Conservation (phyloP, 1,140 invertebrate species). For the Macrobrachium rosenbergii region DNA sequence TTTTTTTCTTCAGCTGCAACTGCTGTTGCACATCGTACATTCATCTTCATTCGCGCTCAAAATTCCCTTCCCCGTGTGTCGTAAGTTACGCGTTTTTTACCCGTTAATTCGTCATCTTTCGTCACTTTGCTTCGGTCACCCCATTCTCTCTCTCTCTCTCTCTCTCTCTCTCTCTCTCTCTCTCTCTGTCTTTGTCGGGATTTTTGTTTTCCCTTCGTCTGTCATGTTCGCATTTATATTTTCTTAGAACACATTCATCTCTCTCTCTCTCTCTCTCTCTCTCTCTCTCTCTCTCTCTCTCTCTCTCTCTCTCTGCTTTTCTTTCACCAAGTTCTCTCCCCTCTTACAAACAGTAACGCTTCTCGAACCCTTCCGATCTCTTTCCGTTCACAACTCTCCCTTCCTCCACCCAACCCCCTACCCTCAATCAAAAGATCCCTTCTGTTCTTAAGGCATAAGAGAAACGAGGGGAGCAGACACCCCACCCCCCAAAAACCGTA, state of each 20-base stretch:
- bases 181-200: too few species aligned
- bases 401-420: too few species aligned
- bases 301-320: constrained; percentile 7
- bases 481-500: too few species aligned
- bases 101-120: not conserved
- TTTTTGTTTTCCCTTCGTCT: too few species aligned
- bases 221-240: not conserved
- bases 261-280: constrained; percentile 1
- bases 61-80: not conserved
- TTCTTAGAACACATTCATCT: not conserved
- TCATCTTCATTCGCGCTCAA: too few species aligned
- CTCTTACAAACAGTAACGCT: not conserved
- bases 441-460: too few species aligned
- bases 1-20: too few species aligned
- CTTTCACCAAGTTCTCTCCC: not conserved
- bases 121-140: not conserved
- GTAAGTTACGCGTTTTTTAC: not conserved
- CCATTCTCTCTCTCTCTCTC: too few species aligned
- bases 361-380: not conserved
- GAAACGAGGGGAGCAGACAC: too few species aligned
- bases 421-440: not conserved
- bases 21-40: too few species aligned
- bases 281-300: constrained; percentile 8
- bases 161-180: too few species aligned
- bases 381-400: not conserved